These are phyloP conservation scores for Erinaceus europaeus DNA, from an alignment of 2,113 vertebrate genomes.

Conservation along the genomic window DNA sequence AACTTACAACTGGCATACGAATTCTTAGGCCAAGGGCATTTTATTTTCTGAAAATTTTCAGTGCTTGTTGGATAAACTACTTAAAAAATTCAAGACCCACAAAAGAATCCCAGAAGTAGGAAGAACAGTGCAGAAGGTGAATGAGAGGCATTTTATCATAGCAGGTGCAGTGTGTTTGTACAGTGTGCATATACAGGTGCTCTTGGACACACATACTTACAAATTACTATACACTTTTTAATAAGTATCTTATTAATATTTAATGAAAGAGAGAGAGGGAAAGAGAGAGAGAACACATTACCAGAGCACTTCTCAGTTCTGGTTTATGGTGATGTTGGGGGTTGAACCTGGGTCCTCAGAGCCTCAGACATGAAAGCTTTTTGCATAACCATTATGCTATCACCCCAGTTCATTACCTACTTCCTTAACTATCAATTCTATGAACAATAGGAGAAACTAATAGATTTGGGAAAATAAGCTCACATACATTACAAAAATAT, in stretches of 20 bases:
- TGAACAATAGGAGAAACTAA: neutral
- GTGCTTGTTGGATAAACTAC: conserved; percentile 55
- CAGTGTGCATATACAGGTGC: neutral
- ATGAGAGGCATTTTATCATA: neutral
- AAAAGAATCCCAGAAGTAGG: conserved; percentile 42
- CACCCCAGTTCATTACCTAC: too few species aligned
- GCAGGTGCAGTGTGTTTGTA: neutral
- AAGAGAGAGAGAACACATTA: too few species aligned
- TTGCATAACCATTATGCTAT: too few species aligned
- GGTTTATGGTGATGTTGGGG: too few species aligned
- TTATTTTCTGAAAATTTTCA: conserved; percentile 66
- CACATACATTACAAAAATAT: conserved; percentile 9
- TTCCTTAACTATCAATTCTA: neutral
- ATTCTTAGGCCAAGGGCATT: conserved; percentile 68
- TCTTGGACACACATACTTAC: neutral
- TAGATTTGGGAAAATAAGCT: neutral
- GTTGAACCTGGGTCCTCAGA: too few species aligned
- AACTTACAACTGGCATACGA: conserved; percentile 57
- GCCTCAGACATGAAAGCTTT: too few species aligned
- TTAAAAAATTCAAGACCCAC: conserved; percentile 63
- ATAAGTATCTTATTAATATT: too few species aligned
- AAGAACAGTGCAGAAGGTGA: conserved; percentile 21
- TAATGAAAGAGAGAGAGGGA: too few species aligned
- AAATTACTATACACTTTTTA: neutral
- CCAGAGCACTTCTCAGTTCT: too few species aligned